Conservation (phyloP, 2,797 vertebrate species). For the Enteromius thamalakanensis region DNA sequence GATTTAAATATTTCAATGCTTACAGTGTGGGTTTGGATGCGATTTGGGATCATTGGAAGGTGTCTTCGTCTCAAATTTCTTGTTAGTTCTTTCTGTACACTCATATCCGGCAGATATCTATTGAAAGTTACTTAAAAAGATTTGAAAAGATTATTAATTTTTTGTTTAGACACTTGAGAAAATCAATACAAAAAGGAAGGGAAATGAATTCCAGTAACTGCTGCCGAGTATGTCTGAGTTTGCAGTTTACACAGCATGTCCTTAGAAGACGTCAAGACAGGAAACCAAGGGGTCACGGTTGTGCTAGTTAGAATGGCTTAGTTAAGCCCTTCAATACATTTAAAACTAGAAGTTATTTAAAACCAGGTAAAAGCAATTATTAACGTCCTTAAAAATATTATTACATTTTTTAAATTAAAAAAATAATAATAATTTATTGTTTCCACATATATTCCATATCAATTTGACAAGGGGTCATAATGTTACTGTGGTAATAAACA, state of each 20-base stretch:
- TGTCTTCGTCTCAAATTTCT: conserved; percentile 54
- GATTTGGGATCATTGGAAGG: conserved; percentile 45
- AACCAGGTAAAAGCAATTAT: background rate
- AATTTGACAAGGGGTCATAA: background rate
- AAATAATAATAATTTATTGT: no score
- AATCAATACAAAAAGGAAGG: conserved; percentile 72
- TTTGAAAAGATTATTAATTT: conserved; percentile 62
- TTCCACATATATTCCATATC: background rate
- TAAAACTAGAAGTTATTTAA: background rate
- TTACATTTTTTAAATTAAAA: no score
- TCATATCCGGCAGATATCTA: conserved; percentile 68
- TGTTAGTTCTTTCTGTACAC: conserved; percentile 51
- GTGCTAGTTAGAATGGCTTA: background rate
- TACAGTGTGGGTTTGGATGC: background rate
- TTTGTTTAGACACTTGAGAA: conserved; percentile 65
- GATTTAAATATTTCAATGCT: background rate
- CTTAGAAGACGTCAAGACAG: conserved; percentile 4
- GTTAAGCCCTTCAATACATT: background rate
- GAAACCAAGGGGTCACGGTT: background rate
- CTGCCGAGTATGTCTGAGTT: conserved; percentile 5
- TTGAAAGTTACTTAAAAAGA: conserved; percentile 53
- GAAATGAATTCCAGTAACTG: conserved; percentile 73
- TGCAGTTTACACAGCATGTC: conserved; percentile 26
- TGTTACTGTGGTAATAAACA: background rate
- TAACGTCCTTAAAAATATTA: no score